These are phyloP conservation scores for Notocelia uddmanniana DNA, from an alignment of 2,888 invertebrate genomes.

Conservation along the genomic window DNA sequence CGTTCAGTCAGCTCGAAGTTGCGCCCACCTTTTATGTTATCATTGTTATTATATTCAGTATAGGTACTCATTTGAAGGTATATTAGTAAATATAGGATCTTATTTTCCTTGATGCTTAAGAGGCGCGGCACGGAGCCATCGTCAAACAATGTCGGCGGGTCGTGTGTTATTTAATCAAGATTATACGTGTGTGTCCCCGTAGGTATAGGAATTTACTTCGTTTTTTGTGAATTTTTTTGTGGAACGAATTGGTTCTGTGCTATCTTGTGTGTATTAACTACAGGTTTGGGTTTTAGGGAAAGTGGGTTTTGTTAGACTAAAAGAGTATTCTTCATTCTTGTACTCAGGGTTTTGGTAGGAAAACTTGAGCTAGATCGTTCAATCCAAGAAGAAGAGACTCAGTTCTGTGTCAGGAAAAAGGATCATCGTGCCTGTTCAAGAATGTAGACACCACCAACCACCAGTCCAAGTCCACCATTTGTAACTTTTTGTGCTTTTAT, in stretches of 20 bases:
- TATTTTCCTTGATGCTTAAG: slow-evolving; percentile 5
- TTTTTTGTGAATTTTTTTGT: not conserved
- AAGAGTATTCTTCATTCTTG: no score
- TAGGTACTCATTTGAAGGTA: not conserved
- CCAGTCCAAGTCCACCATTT: no score
- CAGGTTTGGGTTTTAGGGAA: not conserved
- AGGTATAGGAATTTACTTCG: not conserved
- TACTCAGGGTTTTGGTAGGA: no score
- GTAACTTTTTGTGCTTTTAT: no score
- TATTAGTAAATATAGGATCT: slow-evolving; percentile 3
- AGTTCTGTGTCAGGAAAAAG: no score
- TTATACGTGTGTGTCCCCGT: not conserved
- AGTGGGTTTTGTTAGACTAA: no score
- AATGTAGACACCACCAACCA: no score
- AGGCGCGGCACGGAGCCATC: slow-evolving; percentile 10
- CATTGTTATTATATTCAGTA: slow-evolving; percentile 19
- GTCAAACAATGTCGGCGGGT: slow-evolving; percentile 8
- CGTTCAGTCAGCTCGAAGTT: not conserved
- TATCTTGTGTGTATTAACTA: not conserved
- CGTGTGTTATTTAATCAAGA: slow-evolving; percentile 14
- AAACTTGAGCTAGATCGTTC: no score
- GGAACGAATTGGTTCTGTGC: not conserved
- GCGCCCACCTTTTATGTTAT: slow-evolving; percentile 4
- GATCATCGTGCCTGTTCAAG: no score
- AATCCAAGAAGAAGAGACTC: no score